Evolutionary conservation across 2,113 vertebrate genomes (phyloP), one percentile per base, ranked within the genome.

Genomic region (Neogale vison): DNA sequence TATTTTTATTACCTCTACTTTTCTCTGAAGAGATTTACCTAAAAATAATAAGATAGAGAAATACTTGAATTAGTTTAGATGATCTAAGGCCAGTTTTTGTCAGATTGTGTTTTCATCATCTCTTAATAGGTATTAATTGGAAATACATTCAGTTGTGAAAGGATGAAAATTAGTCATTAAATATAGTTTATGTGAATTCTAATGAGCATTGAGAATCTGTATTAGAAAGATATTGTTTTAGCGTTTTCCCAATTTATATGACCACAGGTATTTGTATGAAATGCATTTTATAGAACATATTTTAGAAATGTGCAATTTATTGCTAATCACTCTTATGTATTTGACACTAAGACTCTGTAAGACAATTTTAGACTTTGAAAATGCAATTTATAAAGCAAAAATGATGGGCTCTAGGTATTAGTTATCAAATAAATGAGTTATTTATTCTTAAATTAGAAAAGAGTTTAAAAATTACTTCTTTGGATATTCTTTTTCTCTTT

Each of bases 381-480:
- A 69, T n/a, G 63, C 23, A 93, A 72, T 86, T 93, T 80, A 34
- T 50, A 87, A 79, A 88, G 55, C 65, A 15, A 90, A 36, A 18
- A 80, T 55, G 17, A 57, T 18, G 3, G 3, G 8, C 7, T 69
- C 29, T 26, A 74, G 9, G 4, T 77, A 45, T 34, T 82, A 90
- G 31, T 86, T 94, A 80, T 88, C 17, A 57, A 96, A 34, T 50
- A 92, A 2, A 86, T 52, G 6, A 88, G 50, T 69, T 89, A 87
- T 39, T 95, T 61, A 88, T 61, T 92, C 23, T 52, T 67, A 24
- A 93, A 93, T 77, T 96, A 93, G 31, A 85, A 95, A 72, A 36
- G 0, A 77, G 71, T 79, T 92, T 71, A 74, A 77, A 85, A 20
- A 0, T 79, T 83, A 24, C 6, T 39, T 79, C 20, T 91, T 67